phyloP scores from a whole-genome alignment of 2,888 invertebrate species.

The Diabrotica balteata region DNA sequence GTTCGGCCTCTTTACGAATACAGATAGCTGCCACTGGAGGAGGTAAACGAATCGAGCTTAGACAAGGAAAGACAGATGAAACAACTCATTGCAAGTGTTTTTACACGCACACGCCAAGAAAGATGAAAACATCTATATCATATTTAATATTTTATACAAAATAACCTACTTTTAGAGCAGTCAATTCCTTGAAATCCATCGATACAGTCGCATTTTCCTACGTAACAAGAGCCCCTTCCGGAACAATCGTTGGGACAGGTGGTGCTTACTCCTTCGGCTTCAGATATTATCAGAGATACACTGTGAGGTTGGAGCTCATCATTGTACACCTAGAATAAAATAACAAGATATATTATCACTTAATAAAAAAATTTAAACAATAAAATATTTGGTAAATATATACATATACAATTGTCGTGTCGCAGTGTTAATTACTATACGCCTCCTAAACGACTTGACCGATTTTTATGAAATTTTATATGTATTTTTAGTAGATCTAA shows the following conservation, averaged over 20 bases:
- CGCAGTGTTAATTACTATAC: too few relatives aligned
- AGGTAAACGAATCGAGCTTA: too few relatives aligned
- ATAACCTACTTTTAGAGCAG: slow-evolving; percentile 78
- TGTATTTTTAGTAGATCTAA: too few relatives aligned
- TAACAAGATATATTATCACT: neutral
- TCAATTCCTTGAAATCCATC: slow-evolving; percentile 88
- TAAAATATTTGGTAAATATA: neutral
- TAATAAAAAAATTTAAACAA: neutral
- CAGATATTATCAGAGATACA: slow-evolving; percentile 84
- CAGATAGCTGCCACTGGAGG: too few relatives aligned
- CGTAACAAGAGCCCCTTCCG: slow-evolving; percentile 89
- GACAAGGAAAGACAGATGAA: too few relatives aligned
- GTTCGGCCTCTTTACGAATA: too few relatives aligned
- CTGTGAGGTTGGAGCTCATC: slow-evolving; percentile 88
- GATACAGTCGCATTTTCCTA: slow-evolving; percentile 92
- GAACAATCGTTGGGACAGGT: slow-evolving; percentile 93
- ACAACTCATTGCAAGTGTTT: too few relatives aligned
- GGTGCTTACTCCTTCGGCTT: slow-evolving; percentile 89
- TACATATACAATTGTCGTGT: too few relatives aligned
- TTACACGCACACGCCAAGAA: too few relatives aligned
- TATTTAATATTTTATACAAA: neutral
- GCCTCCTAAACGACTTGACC: too few relatives aligned
- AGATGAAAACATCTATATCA: too few relatives aligned
- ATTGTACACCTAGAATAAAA: slow-evolving; percentile 71
- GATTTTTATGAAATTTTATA: too few relatives aligned